Base-by-base conservation (phyloP, 2,113 vertebrate species). In the Tor tambroides region DNA sequence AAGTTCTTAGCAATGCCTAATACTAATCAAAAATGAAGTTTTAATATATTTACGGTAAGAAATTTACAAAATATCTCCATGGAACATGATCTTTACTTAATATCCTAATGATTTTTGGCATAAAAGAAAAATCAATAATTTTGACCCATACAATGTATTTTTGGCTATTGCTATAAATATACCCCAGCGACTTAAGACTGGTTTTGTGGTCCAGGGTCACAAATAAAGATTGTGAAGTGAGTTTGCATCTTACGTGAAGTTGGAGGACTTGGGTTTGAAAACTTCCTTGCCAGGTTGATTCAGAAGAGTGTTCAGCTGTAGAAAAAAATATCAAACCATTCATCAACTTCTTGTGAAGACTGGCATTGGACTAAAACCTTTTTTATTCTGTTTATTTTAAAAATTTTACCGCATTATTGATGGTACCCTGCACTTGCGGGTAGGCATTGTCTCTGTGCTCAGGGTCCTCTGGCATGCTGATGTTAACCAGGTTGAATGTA, bases 271-370 rank as follows among this genome's bases (percentile, higher is more conserved):
- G 5, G 72, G 72, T 15, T 38, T 0, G 0, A 77, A 14, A 30
- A 9, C 8, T 19, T 1, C 0, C 7, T 0, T 12, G 26, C 11
- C 51, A 72, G 41, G 6, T 4, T 84, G 32, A 35, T 80, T 84
- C 35, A 84, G 63, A 46, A 88, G 75, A 61, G 49, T 38, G 49
- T 88, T 88, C 17, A 88, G 35, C 87, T 88, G 82, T n/a, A 65
- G 59, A 17, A 14, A 5, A 26, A 82, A 65, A 82, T 6, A 17
- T 5, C 30, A 81, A 71, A 69, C 2, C 8, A 6, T 23, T 51
- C 5, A 69, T 38, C 5, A 71, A 15, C 5, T 2, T 80, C 80
- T 21, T 1, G 0, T 30, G 15, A 83, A 43, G 1, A 21, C 54
- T 56, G 2, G 5, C 19, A 56, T 6, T 54, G 51, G 17, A 54